Conservation (phyloP, 2,113 vertebrate genomes). For the Tamias sibiricus region DNA sequence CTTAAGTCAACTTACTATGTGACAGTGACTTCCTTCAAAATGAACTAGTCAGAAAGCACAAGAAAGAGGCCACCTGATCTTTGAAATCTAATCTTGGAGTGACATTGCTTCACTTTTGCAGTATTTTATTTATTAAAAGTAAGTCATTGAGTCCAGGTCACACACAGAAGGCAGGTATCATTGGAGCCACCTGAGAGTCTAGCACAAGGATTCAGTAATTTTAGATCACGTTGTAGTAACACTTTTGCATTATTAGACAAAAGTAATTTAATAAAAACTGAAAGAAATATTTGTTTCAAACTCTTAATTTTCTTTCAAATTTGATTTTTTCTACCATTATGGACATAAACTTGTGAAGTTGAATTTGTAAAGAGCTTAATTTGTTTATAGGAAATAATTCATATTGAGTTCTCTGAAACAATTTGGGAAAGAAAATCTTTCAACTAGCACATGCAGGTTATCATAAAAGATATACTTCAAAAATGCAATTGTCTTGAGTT, state of each 20-base stretch:
- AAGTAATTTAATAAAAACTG: neutral
- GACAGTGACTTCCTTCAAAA: neutral
- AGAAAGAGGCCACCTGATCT: neutral
- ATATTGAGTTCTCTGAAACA: neutral
- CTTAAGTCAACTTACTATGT: neutral
- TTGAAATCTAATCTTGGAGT: neutral
- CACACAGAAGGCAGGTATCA: neutral
- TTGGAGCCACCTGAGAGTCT: accelerated
- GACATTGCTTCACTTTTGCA: neutral
- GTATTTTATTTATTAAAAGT: neutral
- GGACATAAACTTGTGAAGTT: neutral
- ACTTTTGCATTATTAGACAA: neutral
- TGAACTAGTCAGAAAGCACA: neutral
- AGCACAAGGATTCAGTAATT: neutral
- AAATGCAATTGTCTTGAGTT: constrained; percentile 13
- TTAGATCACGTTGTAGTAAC: neutral
- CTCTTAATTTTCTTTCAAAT: neutral
- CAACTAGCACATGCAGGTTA: neutral
- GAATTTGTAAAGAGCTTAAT: neutral
- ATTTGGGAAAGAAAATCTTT: neutral
- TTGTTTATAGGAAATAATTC: neutral
- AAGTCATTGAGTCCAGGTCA: neutral
- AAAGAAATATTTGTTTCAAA: neutral
- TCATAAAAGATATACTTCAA: constrained; percentile 29
- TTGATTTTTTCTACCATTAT: neutral